A percentile compares a stretch with the other conserved stretches of the same genome.
Evolutionary conservation across 2,797 vertebrate species (phyloP).

Genomic region (Rhynchonycteris naso): DNA sequence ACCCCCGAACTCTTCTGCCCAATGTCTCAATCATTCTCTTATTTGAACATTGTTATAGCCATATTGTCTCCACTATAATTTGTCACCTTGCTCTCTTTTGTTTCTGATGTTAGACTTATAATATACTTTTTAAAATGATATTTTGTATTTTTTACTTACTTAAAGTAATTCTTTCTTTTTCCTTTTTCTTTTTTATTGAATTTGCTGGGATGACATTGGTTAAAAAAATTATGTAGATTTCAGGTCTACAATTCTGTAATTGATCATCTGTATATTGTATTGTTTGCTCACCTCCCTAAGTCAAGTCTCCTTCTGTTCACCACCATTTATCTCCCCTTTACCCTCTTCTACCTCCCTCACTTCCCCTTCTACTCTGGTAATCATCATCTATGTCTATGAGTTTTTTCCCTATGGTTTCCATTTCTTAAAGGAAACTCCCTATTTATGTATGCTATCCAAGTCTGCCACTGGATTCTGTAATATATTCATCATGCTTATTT

Average conservation of each 20-base stretch:
- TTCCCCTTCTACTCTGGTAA: background rate
- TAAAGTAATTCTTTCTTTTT: too few relatives aligned
- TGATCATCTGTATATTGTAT: background rate
- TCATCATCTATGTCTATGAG: background rate
- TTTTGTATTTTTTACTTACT: background rate
- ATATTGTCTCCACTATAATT: background rate
- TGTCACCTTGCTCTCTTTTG: background rate
- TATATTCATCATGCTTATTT: background rate
- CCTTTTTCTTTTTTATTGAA: background rate
- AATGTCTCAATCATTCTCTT: background rate
- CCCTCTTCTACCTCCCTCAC: background rate
- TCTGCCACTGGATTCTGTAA: background rate
- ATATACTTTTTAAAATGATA: background rate
- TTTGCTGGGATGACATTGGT: background rate
- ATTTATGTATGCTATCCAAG: background rate
- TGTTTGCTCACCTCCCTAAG: background rate
- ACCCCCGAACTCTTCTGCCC: accelerated
- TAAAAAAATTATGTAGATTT: background rate
- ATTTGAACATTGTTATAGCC: background rate
- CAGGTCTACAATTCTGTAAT: background rate
- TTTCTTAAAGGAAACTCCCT: background rate
- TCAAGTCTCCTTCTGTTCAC: background rate
- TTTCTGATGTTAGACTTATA: background rate
- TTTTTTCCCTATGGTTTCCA: background rate
- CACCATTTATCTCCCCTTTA: background rate